Percentiles rank a stretch among this genome's conserved stretches.
Evolutionary conservation across 2,888 invertebrate species (phyloP).

Genomic region (Drosophila hawaiiensis): DNA sequence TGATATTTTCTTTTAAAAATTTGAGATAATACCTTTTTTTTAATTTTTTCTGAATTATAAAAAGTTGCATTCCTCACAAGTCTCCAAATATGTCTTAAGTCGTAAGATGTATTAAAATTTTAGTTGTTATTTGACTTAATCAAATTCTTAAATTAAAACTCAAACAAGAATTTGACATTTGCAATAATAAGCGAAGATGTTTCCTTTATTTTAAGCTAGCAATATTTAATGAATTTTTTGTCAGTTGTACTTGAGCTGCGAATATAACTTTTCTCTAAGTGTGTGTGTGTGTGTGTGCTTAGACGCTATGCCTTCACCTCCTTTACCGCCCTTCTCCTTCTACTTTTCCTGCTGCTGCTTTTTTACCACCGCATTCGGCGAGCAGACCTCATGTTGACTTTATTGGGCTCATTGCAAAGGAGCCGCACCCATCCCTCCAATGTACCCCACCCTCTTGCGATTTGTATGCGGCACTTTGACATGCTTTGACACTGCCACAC

Average conservation of each 20-base stretch:
- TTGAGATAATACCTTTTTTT: no score
- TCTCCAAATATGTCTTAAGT: neutral
- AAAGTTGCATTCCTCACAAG: neutral
- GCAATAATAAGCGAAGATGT: neutral
- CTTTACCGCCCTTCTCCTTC: constrained; percentile 4
- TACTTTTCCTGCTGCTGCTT: constrained; percentile 1
- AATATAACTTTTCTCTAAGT: constrained; percentile 4
- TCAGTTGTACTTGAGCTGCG: neutral
- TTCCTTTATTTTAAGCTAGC: neutral
- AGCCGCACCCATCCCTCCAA: constrained; percentile 40
- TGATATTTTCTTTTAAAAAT: neutral
- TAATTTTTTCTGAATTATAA: neutral
- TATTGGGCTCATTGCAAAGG: constrained; percentile 78
- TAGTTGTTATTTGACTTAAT: neutral
- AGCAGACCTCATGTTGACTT: constrained; percentile 64
- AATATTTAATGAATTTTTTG: neutral
- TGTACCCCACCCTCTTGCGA: constrained; percentile 19
- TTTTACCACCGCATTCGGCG: constrained; percentile 11
- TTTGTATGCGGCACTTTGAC: constrained; percentile 63
- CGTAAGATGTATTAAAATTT: neutral
- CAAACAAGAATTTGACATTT: neutral
- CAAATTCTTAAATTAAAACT: neutral
- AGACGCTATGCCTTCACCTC: constrained; percentile 23
- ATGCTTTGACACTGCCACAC: constrained; percentile 73
- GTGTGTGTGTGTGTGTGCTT: constrained; percentile 15